A percentile compares a stretch with the other conserved stretches of the same genome.
Conservation (phyloP, 2,888 invertebrate genomes). For the Pollenia griseotomentosa region DNA sequence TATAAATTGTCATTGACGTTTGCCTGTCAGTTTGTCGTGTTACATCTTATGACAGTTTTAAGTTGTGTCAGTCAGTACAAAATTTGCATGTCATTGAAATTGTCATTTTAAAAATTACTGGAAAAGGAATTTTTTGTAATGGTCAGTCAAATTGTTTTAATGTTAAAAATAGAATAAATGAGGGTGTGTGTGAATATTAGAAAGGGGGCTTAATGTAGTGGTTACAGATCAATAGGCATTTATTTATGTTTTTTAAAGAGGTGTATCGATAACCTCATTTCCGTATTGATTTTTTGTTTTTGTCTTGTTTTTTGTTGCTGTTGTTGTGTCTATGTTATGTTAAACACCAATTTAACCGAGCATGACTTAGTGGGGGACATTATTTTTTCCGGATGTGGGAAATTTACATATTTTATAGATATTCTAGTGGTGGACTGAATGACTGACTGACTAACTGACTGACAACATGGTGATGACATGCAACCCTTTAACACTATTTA, state of each 20-base stretch:
- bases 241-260: conserved; percentile 22
- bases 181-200: conserved; percentile 53
- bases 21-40: conserved; percentile 17
- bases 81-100: conserved; percentile 65
- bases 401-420: conserved; percentile 80
- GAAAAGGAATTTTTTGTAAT: conserved; percentile 19
- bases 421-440: conserved; percentile 62
- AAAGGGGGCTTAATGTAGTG: conserved; percentile 76
- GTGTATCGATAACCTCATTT: conserved; percentile 80
- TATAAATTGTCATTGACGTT: conserved; percentile 11
- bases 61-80: conserved; percentile 32
- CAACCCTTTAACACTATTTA: conserved; percentile 79
- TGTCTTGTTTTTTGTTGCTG: neutral
- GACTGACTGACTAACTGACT: neutral
- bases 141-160: conserved; percentile 37
- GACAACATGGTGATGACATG: conserved; percentile 73
- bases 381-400: conserved; percentile 80
- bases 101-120: conserved; percentile 37
- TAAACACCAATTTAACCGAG: conserved; percentile 81
- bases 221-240: conserved; percentile 72
- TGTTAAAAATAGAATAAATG: neutral
- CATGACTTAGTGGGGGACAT: conserved; percentile 76
- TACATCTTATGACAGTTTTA: conserved; percentile 63
- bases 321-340: neutral
- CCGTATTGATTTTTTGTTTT: conserved; percentile 74